Conservation (phyloP, 1,140 invertebrate genomes). For the Orchesella cincta region DNA sequence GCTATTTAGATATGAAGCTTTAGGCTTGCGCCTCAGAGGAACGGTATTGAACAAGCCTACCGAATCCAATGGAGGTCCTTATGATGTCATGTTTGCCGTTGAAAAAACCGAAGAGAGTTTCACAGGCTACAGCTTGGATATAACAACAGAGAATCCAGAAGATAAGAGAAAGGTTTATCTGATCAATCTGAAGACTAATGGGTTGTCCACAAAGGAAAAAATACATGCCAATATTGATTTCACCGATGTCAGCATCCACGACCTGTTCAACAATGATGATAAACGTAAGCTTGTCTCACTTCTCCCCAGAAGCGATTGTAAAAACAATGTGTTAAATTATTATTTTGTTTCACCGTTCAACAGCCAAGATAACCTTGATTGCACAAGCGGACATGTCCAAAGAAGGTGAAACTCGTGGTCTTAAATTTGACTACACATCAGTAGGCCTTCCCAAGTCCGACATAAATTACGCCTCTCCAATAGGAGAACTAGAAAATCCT, state of each 20-base stretch:
- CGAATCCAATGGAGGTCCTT: neutral
- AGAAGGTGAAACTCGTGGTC: neutral
- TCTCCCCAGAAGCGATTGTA: too few species aligned
- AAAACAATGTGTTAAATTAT: too few species aligned
- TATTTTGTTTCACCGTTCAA: neutral
- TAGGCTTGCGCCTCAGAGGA: neutral
- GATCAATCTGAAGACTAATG: neutral
- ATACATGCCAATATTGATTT: neutral
- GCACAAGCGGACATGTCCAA: too few species aligned
- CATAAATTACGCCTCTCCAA: neutral
- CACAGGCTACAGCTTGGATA: neutral
- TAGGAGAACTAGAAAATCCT: neutral
- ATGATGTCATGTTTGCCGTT: neutral
- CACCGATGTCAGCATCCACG: neutral
- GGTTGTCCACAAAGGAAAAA: neutral
- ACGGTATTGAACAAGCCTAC: neutral
- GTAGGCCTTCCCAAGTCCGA: neutral
- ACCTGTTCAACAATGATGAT: neutral
- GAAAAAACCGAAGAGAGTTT: neutral
- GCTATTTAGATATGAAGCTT: neutral
- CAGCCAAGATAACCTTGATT: neutral
- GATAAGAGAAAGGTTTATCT: neutral
- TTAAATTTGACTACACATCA: neutral
- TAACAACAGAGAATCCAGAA: neutral
- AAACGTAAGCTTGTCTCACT: neutral